These are phyloP conservation scores for Palythoa grandis DNA, from an alignment of 92 coral and sea anemone species.

Conservation along the genomic window DNA sequence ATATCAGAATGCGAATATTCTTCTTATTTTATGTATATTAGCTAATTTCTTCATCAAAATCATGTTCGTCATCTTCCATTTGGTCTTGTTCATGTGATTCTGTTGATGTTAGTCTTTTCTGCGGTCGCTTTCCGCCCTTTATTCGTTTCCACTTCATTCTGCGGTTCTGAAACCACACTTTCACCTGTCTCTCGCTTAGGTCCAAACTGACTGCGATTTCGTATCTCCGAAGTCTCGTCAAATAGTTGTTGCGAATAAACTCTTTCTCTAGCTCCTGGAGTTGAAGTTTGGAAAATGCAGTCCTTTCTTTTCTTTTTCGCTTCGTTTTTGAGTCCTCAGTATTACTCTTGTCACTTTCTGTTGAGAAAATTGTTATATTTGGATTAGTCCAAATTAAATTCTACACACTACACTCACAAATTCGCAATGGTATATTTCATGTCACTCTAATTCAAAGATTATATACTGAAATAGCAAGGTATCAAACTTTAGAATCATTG, in stretches of 20 bases:
- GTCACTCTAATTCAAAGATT: no score
- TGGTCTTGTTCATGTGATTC: constrained; percentile 23
- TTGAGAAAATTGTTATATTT: not conserved
- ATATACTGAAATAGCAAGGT: no score
- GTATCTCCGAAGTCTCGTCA: constrained; percentile 86
- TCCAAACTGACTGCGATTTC: constrained; percentile 89
- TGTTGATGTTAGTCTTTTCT: constrained; percentile 54
- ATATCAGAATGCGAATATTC: no score
- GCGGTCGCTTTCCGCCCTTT: constrained; percentile 73
- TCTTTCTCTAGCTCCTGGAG: constrained; percentile 89
- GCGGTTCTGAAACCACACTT: constrained; percentile 94
- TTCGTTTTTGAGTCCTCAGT: constrained; percentile 23
- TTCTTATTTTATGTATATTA: not conserved
- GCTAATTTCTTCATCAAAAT: constrained; percentile 28
- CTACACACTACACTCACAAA: no score
- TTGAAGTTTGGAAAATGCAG: constrained; percentile 90
- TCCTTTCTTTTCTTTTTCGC: constrained; percentile 80
- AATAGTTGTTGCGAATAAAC: constrained; percentile 80
- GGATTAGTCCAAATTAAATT: constrained; percentile 12
- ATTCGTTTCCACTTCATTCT: constrained; percentile 95
- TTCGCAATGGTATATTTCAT: not conserved
- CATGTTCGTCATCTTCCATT: not conserved
- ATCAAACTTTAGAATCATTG: no score
- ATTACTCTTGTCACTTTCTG: not conserved
- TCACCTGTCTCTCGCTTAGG: constrained; percentile 85